Base-by-base conservation (phyloP, 1,140 invertebrate species). In the Leptoteleia sp. region DNA sequence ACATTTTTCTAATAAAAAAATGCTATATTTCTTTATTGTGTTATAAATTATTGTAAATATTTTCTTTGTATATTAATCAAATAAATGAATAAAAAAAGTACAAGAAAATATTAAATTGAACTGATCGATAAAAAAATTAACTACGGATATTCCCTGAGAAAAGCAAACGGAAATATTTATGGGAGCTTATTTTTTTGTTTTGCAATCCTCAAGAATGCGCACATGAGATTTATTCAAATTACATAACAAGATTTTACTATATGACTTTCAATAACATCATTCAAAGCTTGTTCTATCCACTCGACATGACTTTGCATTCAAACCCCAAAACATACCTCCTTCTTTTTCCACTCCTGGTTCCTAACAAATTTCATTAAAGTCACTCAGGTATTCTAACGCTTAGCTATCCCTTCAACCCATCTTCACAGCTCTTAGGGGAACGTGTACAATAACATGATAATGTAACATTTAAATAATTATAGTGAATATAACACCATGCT, bases 341-440 rank as follows among this genome's bases (percentile, higher is more conserved):
- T 4, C 17, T 61, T 50, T 64, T 50, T 40, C 35, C 17, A 16
- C 29, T 48, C 13, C 5, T 29, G 22, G 4, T 1, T 48, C 13
- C 43, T 50, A 64, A 64, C 33, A 64, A 50, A 64, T 64, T 64
- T 50, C 59, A 50, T 64, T 64, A 48, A 48, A 64, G 35, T 64
- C 43, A 50, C 33, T 50, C 59, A 40, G 50, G 42, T 40, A 50
- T 64, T 48, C 43, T 4, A 64, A 40, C 45, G 19, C 45, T 50
- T 40, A 64, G 12, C 38, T 12, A 7, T 59, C 15, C 38, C 38
- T 57, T 43, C 38, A 25, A 42, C 54, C 4, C 13, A 19, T 1
- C 12, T 59, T 45, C 11, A 52, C 1, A 5, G 5, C 22, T 11
- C 48, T 37, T 27, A 6, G 7, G 43, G 25, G 43, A 47, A 47